These are phyloP conservation scores for Hypsopygia costalis DNA, from an alignment of 2,888 invertebrate species.

Conservation along the genomic window DNA sequence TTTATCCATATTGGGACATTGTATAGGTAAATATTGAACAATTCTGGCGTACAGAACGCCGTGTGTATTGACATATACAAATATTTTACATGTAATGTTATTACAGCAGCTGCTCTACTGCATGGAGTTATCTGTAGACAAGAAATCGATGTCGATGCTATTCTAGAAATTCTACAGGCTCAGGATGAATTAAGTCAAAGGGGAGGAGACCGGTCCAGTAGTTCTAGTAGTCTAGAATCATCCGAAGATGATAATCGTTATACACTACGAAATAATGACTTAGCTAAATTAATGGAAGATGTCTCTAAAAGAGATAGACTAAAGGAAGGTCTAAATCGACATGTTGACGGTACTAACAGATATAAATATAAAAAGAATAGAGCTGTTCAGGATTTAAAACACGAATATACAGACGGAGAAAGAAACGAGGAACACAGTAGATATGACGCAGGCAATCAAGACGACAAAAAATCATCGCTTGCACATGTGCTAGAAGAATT, in stretches of 20 bases:
- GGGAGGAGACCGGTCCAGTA: not conserved
- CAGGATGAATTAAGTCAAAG: not conserved
- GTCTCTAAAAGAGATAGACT: not conserved
- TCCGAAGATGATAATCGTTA: not conserved
- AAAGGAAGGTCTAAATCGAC: not conserved
- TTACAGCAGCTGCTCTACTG: slow-evolving; percentile 12
- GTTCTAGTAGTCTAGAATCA: not conserved
- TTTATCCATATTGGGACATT: no score
- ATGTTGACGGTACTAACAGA: not conserved
- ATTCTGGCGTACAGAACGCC: no score
- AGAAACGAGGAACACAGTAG: no score
- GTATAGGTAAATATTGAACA: no score
- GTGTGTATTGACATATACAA: no score
- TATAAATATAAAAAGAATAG: not conserved
- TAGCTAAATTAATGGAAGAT: not conserved
- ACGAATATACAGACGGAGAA: no score
- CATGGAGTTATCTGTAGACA: slow-evolving; percentile 1
- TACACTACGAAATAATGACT: not conserved
- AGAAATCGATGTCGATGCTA: not conserved
- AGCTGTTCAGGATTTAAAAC: no score
- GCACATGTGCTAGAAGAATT: not conserved
- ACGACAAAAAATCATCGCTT: not conserved
- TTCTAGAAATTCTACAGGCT: not conserved
- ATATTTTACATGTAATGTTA: slow-evolving; percentile 12
- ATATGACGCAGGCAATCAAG: not conserved